A percentile compares a stretch with the other conserved stretches of the same genome.
Evolutionary conservation across 2,113 vertebrate species (phyloP).

Genomic region (Pelodiscus sinensis): DNA sequence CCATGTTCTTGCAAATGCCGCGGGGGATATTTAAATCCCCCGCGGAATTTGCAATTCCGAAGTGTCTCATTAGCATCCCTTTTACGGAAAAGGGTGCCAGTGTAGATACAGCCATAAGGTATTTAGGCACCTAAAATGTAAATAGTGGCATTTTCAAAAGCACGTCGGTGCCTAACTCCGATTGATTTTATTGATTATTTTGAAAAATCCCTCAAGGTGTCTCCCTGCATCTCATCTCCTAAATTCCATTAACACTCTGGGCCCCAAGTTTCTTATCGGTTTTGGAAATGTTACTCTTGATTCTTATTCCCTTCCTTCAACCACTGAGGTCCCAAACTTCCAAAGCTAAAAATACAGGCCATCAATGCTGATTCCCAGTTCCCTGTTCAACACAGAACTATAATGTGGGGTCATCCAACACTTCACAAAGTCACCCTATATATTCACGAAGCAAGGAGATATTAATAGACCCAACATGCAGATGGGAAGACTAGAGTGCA

Average conservation of each 20-base stretch:
- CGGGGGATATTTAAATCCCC: no score
- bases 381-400: neutral
- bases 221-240: neutral
- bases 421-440: no score
- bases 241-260: neutral
- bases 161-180: neutral
- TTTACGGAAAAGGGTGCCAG: no score
- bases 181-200: rapidly evolving
- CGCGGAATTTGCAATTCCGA: no score
- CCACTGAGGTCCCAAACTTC: neutral
- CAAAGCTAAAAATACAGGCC: neutral
- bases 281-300: neutral
- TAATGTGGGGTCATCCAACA: rapidly evolving
- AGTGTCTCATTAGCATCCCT: no score
- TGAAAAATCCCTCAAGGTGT: neutral
- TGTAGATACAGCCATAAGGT: no score
- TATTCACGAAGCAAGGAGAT: no score
- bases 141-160: neutral
- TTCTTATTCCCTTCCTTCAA: neutral
- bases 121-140: neutral
- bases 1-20: no score
- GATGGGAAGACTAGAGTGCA: neutral
- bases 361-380: neutral
- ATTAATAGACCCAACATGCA: neutral
- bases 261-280: neutral